Evolutionary conservation across 2,797 vertebrate species (phyloP).

Genomic region (Chrysocyon brachyurus): DNA sequence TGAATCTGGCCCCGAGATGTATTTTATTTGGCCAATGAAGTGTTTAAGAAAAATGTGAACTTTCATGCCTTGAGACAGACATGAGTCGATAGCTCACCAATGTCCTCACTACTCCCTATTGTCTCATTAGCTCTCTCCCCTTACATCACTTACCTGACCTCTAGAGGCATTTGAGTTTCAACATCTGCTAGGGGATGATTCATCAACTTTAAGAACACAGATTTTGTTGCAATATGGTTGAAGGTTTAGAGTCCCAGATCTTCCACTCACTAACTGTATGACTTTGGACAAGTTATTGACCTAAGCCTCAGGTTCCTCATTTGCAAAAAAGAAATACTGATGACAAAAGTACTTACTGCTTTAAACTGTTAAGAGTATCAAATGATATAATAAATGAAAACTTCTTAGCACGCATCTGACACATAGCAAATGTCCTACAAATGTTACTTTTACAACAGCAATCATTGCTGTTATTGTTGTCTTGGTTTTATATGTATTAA

Average conservation of each 20-base stretch:
- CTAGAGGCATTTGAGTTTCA: slow-evolving; percentile 32
- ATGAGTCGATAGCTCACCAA: slow-evolving; percentile 18
- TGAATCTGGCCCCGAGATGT: slow-evolving; percentile 57
- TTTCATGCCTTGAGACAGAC: slow-evolving; percentile 48
- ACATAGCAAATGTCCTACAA: not conserved
- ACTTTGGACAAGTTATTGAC: slow-evolving; percentile 13
- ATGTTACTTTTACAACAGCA: slow-evolving; percentile 8
- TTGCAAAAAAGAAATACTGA: not conserved
- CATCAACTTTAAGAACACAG: slow-evolving; percentile 38
- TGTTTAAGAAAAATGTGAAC: slow-evolving; percentile 69
- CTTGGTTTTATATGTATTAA: slow-evolving; percentile 30
- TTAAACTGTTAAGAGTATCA: not conserved
- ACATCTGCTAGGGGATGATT: not conserved
- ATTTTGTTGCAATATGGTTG: slow-evolving; percentile 26
- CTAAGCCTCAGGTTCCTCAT: not conserved
- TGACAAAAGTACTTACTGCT: slow-evolving; percentile 12
- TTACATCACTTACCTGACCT: slow-evolving; percentile 9
- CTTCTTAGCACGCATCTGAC: not conserved
- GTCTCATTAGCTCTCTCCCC: not conserved
- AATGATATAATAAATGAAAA: not conserved
- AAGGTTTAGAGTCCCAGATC: not conserved
- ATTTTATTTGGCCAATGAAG: slow-evolving; percentile 69
- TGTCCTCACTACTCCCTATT: not conserved
- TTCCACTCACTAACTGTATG: not conserved
- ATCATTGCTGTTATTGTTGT: not conserved